Evolutionary conservation across 64 coral and sea anemone species (phyloP).

Genomic region (Cladopsammia gracilis): DNA sequence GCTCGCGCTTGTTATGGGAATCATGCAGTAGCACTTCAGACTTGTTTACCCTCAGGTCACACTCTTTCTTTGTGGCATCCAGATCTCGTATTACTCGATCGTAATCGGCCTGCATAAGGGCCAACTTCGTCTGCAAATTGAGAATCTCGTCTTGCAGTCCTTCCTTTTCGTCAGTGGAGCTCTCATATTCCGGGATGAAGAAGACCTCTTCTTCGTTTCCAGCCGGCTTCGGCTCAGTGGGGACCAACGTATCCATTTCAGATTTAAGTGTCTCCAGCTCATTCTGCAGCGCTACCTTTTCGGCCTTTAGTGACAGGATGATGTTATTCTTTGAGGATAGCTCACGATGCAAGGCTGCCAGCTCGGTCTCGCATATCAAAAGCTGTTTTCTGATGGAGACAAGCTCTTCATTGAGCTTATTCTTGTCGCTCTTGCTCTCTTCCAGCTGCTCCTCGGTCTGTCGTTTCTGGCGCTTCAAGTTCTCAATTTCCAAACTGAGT

Average conservation of each 20-base stretch:
- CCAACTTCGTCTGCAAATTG: slow-evolving; percentile 73
- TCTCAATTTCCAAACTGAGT: slow-evolving; percentile 83
- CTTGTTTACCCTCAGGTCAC: slow-evolving; percentile 88
- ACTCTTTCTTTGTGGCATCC: slow-evolving; percentile 85
- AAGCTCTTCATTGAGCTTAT: slow-evolving; percentile 80
- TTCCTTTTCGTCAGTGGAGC: slow-evolving; percentile 64
- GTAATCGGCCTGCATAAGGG: slow-evolving; percentile 80
- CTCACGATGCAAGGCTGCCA: slow-evolving; percentile 81
- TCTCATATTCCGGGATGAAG: slow-evolving; percentile 6
- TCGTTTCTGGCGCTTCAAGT: slow-evolving; percentile 78
- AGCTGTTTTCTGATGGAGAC: slow-evolving; percentile 78
- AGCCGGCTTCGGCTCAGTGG: slow-evolving; percentile 36
- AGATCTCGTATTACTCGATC: slow-evolving; percentile 83
- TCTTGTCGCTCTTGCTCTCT: slow-evolving; percentile 83
- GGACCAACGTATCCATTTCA: slow-evolving; percentile 74
- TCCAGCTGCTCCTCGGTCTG: slow-evolving; percentile 75
- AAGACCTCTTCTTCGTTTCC: slow-evolving; percentile 63
- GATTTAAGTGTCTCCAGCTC: slow-evolving; percentile 83
- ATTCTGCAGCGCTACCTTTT: slow-evolving; percentile 72
- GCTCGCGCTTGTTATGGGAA: slow-evolving; percentile 84
- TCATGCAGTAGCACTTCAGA: slow-evolving; percentile 84
- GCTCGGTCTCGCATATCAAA: slow-evolving; percentile 80
- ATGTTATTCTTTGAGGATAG: slow-evolving; percentile 86
- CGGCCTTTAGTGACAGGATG: slow-evolving; percentile 79
- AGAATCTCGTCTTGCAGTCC: slow-evolving; percentile 67